Conservation (phyloP, 2,113 vertebrate species). For the Chinchilla lanigera region DNA sequence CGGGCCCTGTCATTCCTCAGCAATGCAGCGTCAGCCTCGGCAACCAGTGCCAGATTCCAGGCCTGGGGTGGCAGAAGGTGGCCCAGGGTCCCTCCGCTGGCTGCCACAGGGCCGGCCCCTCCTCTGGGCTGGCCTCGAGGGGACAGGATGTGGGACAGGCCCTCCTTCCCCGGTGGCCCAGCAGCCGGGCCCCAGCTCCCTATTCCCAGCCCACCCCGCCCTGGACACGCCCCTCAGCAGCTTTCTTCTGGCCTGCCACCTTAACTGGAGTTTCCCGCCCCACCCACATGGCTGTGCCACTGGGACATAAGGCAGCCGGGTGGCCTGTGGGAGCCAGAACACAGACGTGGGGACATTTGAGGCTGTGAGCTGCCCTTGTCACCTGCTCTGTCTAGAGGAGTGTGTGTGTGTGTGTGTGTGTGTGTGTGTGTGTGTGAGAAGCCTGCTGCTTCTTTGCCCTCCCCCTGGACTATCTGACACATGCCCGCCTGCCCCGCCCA, state of each 20-base stretch:
- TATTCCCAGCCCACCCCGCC: not conserved
- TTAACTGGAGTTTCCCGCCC: not conserved
- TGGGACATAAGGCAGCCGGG: not conserved
- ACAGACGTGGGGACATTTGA: slow-evolving; percentile 53
- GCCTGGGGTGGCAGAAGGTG: slow-evolving; percentile 57
- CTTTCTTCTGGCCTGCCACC: slow-evolving; percentile 48
- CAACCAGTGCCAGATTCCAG: slow-evolving; percentile 76
- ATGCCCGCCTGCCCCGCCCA: not conserved
- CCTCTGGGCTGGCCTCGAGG: not conserved
- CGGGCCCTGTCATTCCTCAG: slow-evolving; percentile 76
- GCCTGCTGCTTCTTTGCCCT: slow-evolving; percentile 54
- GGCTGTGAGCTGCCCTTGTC: slow-evolving; percentile 61
- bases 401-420: not conserved
- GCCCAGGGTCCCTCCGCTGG: slow-evolving; percentile 31
- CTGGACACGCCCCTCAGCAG: slow-evolving; percentile 33
- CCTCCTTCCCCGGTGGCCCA: not conserved
- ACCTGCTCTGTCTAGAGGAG: not conserved
- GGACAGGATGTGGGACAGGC: not conserved
- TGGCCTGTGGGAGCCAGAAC: not conserved
- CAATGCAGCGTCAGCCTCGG: slow-evolving; percentile 79
- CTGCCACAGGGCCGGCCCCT: not conserved
- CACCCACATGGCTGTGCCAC: not conserved
- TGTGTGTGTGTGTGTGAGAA: not conserved
- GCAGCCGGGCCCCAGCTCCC: not conserved
- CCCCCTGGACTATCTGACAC: not conserved